Conservation (phyloP, 2,113 vertebrate genomes). For the Oenanthe oenanthe region DNA sequence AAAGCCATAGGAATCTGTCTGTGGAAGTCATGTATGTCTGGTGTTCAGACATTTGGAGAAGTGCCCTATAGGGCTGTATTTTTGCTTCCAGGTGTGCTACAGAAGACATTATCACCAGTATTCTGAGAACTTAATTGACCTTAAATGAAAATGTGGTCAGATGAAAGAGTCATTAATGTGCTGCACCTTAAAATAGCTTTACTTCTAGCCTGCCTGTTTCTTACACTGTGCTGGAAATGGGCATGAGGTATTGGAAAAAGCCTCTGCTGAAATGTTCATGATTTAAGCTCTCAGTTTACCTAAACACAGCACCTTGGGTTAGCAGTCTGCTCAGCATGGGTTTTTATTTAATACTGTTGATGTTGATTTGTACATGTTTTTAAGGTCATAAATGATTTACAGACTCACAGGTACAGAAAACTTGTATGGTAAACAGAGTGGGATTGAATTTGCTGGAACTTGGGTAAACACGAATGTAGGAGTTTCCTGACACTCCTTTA, state of each 20-base stretch:
- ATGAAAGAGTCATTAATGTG: neutral
- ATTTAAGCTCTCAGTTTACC: neutral
- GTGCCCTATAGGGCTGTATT: neutral
- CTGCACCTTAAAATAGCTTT: constrained; percentile 10
- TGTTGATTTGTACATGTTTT: neutral
- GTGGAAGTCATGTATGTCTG: fast-evolving
- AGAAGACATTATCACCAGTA: neutral
- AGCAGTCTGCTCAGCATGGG: neutral
- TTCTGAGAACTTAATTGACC: neutral
- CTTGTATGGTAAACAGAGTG: neutral
- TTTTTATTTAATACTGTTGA: neutral
- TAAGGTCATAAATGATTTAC: neutral
- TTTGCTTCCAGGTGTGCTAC: neutral
- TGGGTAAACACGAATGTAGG: neutral
- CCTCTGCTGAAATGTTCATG: neutral
- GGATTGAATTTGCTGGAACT: neutral
- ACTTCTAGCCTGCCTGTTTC: neutral
- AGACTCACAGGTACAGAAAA: neutral
- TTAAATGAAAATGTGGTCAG: neutral
- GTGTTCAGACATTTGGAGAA: neutral
- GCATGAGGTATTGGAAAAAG: neutral
- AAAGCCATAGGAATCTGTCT: neutral
- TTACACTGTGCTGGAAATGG: neutral
- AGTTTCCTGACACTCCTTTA: neutral
- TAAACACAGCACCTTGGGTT: neutral